Evolutionary conservation across 2,113 vertebrate genomes (phyloP), one percentile per base, ranked within the genome.

Genomic region (Campylomormyrus numenius): DNA sequence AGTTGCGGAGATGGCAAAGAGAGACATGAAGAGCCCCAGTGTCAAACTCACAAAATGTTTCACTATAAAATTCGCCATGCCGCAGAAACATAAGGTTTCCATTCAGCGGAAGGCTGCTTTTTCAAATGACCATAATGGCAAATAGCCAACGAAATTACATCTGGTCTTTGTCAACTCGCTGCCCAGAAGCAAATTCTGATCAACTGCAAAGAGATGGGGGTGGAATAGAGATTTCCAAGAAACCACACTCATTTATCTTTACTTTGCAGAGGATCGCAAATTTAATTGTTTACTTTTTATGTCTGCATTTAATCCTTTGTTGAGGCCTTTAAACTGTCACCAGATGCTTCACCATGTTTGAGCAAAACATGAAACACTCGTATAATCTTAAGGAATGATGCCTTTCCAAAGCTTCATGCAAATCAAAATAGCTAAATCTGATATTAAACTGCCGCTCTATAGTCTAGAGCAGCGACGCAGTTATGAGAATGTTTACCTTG

Each of bases 151-250:
- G 35, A 90, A 87, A 88, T 77, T 88, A 74, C 90, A 88, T 86
- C 90, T 83, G 90, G 45, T 88, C 48, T 87, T 87, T 80, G 66
- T 87, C 90, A 90, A 70, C 62, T 31, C 35, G 21, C 83, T 85
- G 83, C 83, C 83, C 83, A 85, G 83, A 85, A 85, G 83, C 83
- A 85, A 85, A 85, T 85, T 48, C 42, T 48, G 83, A 85, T 85
- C 83, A 85, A 48, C 83, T 48, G 83, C 39, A 48, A 85, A 85
- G 83, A 85, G 83, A 85, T 48, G 83, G 48, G 83, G 83, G 39
- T 85, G 83, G 83, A 85, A 85, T n/a, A 85, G 83, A 48, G 45
- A 85, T 85, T 85, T 85, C 83, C 83, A 45, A 85, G 83, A 24
- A 42, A 85, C 83, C 83, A 85, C 83, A 85, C 45, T 85, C 83